Percentiles rank a stretch among this genome's conserved stretches.
phyloP scores from a whole-genome alignment of 2,797 vertebrate species.

The Meda fulgida region DNA sequence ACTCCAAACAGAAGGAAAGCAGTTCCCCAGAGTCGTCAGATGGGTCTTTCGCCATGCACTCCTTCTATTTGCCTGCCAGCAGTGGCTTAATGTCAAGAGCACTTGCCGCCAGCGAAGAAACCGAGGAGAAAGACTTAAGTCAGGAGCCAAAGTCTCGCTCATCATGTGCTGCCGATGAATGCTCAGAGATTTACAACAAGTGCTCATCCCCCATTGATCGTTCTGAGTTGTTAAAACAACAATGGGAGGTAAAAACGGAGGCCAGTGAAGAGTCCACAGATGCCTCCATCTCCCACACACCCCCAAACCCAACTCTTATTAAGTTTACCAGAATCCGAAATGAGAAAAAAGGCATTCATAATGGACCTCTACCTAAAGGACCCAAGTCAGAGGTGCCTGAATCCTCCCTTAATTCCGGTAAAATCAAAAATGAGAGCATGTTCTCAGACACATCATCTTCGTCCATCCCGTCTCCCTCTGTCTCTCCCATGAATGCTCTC shows the following conservation, averaged over 20 bases:
- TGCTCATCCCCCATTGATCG: conserved; percentile 10
- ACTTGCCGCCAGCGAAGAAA: conserved; percentile 71
- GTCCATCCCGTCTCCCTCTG: conserved; percentile 65
- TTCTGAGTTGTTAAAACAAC: conserved; percentile 33
- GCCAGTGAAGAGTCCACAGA: conserved; percentile 54
- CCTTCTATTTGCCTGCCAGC: conserved; percentile 72
- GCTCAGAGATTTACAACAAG: not conserved
- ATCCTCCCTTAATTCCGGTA: conserved; percentile 37
- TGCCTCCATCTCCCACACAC: conserved; percentile 55
- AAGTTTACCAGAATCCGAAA: conserved; percentile 64
- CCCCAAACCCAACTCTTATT: conserved; percentile 68
- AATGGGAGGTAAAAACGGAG: conserved; percentile 59
- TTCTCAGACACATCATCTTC: conserved; percentile 64
- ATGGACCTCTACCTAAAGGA: conserved; percentile 65
- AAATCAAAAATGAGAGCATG: conserved; percentile 71
- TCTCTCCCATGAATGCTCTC: conserved; percentile 75
- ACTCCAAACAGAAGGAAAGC: conserved; percentile 53
- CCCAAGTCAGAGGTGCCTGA: conserved; percentile 1
- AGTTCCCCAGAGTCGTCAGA: conserved; percentile 53
- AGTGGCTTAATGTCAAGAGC: conserved; percentile 76
- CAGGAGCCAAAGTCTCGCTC: conserved; percentile 53
- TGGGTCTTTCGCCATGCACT: conserved; percentile 69
- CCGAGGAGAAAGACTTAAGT: conserved; percentile 65
- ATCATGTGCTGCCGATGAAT: conserved; percentile 28
- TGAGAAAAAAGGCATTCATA: conserved; percentile 70